These are phyloP conservation scores for Macrophya alboannulata DNA, from an alignment of 2,888 invertebrate genomes.

Conservation along the genomic window DNA sequence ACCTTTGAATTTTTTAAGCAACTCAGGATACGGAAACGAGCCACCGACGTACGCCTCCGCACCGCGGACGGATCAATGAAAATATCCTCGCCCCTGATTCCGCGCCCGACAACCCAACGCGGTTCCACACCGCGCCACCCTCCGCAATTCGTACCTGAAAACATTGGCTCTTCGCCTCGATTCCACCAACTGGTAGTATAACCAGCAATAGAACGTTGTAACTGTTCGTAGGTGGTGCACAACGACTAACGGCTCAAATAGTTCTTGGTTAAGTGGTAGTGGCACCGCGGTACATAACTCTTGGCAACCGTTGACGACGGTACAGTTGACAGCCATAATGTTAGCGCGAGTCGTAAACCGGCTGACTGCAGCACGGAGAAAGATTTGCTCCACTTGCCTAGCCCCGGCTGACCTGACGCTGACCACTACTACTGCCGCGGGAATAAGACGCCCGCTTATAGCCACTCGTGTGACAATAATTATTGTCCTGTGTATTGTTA, in stretches of 20 bases:
- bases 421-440: slow-evolving; percentile 39
- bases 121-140: slow-evolving; percentile 74
- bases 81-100: slow-evolving; percentile 71
- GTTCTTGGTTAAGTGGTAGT: slow-evolving; percentile 31
- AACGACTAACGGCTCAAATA: slow-evolving; percentile 41
- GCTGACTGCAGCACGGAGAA: neutral
- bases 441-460: slow-evolving; percentile 8
- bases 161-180: slow-evolving; percentile 63
- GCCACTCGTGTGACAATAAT: slow-evolving; percentile 7
- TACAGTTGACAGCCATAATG: slow-evolving; percentile 39
- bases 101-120: slow-evolving; percentile 64
- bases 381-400: slow-evolving; percentile 37
- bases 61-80: slow-evolving; percentile 78
- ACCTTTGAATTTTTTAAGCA: slow-evolving; percentile 51
- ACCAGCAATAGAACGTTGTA: slow-evolving; percentile 28
- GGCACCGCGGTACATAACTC: slow-evolving; percentile 29
- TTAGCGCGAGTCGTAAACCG: slow-evolving; percentile 26
- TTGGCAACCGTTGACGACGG: slow-evolving; percentile 38
- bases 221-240: slow-evolving; percentile 36
- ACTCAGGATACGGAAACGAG: slow-evolving; percentile 69
- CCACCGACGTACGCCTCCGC: slow-evolving; percentile 70
- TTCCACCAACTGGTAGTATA: slow-evolving; percentile 44
- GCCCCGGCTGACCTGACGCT: slow-evolving; percentile 13
- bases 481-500: neutral
- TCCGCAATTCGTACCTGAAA: slow-evolving; percentile 63